Base-by-base conservation (phyloP, 2,888 invertebrate species). In the Acrocyrtus sp. region DNA sequence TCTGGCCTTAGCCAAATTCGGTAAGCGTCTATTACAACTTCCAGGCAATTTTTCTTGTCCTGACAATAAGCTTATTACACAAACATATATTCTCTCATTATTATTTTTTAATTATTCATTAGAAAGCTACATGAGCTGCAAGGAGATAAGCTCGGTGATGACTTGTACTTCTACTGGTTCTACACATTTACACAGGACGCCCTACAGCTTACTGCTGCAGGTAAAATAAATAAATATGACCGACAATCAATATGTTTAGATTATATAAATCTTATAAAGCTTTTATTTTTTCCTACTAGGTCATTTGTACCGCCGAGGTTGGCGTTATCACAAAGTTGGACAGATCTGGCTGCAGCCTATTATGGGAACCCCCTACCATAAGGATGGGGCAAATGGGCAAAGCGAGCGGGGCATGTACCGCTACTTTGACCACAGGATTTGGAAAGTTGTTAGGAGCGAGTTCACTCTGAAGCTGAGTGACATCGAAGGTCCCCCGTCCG, bases 401-500 rank as follows among this genome's bases (percentile, higher is more conserved):
- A 19, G 19, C 10, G 51, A 58, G 4, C 29, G 19, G 21, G 67
- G 67, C n/a, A 19, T 51, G 12, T 67, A 67, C 58, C 22, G 21
- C 3, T 58, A 29, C 21, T 67, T 67, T 43, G 58, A 67, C 22
- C 21, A 24, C 17, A 19, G 3, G 0, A 24, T 4, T 17, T 67
- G 67, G 67, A 57, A 58, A 41, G 5, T 34, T 15, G 48, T 22
- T 2, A 29, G 47, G 48, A n/a, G 5, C 1, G 48, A 66, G 12
- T 26, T 29, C 24, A 19, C 19, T n/a, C 0, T 66, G 43, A 56
- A 66, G n/a, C n/a, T 29, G 1, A 48, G 12, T 26, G 47, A 66
- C 26, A 22, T 66, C 5, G 66, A 66, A 56, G 56, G 56, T 24
- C 66, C 47, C 4, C 66, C 66, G 17, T n/a, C n/a, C n/a, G n/a